Percentiles rank a stretch among this genome's conserved stretches.
These are phyloP conservation scores for Peromyscus aztecus DNA, from an alignment of 2,797 vertebrate genomes.

Conservation along the genomic window DNA sequence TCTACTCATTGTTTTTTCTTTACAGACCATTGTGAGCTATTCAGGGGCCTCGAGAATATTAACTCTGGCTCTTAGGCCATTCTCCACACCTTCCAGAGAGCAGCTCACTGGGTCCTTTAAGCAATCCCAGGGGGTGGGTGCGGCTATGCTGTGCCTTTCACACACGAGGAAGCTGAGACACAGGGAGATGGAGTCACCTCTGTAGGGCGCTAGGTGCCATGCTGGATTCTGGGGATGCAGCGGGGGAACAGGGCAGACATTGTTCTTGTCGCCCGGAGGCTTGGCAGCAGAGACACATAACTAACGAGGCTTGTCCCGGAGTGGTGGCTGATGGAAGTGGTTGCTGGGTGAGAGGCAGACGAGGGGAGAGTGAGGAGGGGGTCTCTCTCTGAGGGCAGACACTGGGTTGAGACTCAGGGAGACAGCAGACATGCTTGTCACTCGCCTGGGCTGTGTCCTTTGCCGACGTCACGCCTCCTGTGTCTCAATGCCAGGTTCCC, in stretches of 20 bases:
- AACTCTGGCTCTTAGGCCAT: background rate
- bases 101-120: background rate
- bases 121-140: background rate
- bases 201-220: background rate
- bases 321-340: background rate
- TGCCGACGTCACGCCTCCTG: background rate
- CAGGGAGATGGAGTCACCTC: accelerated
- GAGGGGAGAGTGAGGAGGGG: background rate
- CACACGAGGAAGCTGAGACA: background rate
- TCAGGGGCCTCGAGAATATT: background rate
- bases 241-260: background rate
- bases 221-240: background rate
- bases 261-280: background rate
- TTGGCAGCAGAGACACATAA: background rate
- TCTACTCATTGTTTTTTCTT: background rate
- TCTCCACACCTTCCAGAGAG: background rate
- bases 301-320: background rate
- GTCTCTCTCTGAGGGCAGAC: background rate
- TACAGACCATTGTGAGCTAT: background rate
- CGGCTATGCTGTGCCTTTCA: background rate
- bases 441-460: background rate
- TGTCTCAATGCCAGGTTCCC: background rate
- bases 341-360: background rate
- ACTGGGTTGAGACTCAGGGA: background rate
- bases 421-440: background rate